These are phyloP conservation scores for Drosophila orosa DNA, from an alignment of 1,140 invertebrate species.

Conservation along the genomic window DNA sequence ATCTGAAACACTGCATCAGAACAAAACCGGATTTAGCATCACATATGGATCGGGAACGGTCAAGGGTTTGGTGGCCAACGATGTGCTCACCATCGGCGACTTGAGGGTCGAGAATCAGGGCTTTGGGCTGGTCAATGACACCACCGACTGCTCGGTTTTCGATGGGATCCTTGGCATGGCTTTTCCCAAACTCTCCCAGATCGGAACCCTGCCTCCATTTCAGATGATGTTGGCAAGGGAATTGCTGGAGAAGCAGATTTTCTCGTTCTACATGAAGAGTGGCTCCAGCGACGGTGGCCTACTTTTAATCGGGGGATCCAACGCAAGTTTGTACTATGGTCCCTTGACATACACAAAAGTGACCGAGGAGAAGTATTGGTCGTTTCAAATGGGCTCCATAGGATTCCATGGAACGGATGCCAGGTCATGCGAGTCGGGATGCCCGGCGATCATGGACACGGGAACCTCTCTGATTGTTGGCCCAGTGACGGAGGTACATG, in stretches of 20 bases:
- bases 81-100: conserved; percentile 12
- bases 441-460: conserved; percentile 90
- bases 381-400: conserved; percentile 47
- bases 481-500: conserved; percentile 85
- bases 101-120: conserved; percentile 15
- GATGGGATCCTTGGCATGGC: conserved; percentile 98
- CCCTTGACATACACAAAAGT: conserved; percentile 51
- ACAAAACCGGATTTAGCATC: conserved; percentile 4
- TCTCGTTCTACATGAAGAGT: conserved; percentile 94
- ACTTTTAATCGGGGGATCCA: conserved; percentile 48
- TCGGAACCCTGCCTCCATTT: conserved; percentile 95
- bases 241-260: conserved; percentile 90
- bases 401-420: conserved; percentile 5
- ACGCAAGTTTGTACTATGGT: conserved; percentile 41
- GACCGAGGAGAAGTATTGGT: conserved; percentile 53
- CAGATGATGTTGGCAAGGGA: conserved; percentile 96
- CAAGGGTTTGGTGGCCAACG: conserved; percentile 11
- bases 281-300: conserved; percentile 86
- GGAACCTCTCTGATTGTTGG: conserved; percentile 90
- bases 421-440: conserved; percentile 66
- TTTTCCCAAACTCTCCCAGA: conserved; percentile 93
- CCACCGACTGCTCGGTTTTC: conserved; percentile 89
- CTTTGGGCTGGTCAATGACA: conserved; percentile 26
- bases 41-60: conserved; percentile 31
- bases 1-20: conserved; percentile 9